Conservation (phyloP, 35 echinoderm and acorn worm species). For the Heliocidaris erythrogramma region DNA sequence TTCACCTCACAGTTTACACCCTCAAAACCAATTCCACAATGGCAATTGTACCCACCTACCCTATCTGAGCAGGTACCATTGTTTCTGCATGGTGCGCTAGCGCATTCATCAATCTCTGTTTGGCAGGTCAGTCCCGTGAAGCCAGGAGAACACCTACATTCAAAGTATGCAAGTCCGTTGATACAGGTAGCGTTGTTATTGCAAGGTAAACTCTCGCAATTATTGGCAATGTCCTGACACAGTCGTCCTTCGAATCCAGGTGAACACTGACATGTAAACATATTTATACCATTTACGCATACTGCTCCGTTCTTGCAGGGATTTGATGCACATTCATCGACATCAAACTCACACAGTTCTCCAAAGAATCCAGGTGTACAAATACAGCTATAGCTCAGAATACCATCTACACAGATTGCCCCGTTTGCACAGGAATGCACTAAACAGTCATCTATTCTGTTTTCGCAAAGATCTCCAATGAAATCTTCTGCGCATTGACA, state of each 20-base stretch:
- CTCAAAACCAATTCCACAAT: constrained; percentile 46
- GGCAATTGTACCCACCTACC: constrained; percentile 14
- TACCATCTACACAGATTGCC: constrained; percentile 30
- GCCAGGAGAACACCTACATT: constrained; percentile 52
- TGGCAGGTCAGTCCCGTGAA: constrained; percentile 50
- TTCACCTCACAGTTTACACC: constrained; percentile 45
- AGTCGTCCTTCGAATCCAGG: constrained; percentile 27
- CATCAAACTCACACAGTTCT: constrained; percentile 55
- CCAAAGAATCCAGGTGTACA: constrained; percentile 55
- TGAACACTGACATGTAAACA: constrained; percentile 62
- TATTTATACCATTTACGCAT: constrained; percentile 53
- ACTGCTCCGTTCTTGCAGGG: constrained; percentile 67
- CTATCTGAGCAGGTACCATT: constrained; percentile 42
- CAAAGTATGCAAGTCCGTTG: constrained; percentile 42
- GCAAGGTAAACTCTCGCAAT: constrained; percentile 53
- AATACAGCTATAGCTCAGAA: constrained; percentile 7
- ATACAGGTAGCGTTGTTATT: constrained; percentile 51
- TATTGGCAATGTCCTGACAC: constrained; percentile 27
- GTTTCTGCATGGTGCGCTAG: constrained; percentile 35
- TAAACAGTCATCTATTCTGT: constrained; percentile 50
- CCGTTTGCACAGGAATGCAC: constrained; percentile 40
- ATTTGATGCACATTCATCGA: constrained; percentile 55
- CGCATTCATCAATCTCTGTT: constrained; percentile 51
- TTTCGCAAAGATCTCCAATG: constrained; percentile 41
- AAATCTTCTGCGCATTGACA: constrained; percentile 47